Percentiles rank a stretch among this genome's conserved stretches.
These are phyloP conservation scores for Poliocrania exsul DNA, from an alignment of 2,797 vertebrate genomes.

Conservation along the genomic window DNA sequence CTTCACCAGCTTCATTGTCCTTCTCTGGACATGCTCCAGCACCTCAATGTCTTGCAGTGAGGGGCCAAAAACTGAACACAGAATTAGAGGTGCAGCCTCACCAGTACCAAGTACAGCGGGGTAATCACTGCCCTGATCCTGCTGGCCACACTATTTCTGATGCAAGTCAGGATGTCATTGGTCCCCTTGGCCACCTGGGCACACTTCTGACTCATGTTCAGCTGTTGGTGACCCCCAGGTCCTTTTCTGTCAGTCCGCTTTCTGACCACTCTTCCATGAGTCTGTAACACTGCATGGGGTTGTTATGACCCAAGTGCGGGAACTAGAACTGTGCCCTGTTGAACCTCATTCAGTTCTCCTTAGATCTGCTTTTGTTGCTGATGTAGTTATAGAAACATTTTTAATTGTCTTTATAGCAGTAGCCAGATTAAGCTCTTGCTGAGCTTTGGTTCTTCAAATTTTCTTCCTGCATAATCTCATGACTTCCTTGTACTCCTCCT, in stretches of 20 bases:
- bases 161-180: fast-evolving
- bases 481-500: background rate
- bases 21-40: background rate
- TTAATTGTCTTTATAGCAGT: background rate
- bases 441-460: background rate
- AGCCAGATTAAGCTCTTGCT: background rate
- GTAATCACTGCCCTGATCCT: background rate
- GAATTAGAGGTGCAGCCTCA: fast-evolving
- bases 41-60: background rate
- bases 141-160: background rate
- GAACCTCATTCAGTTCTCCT: background rate
- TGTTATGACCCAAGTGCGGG: background rate
- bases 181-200: background rate
- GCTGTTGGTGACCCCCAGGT: no score
- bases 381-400: background rate
- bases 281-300: background rate
- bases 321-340: background rate
- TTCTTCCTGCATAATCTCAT: background rate
- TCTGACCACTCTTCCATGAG: background rate
- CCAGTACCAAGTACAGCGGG: fast-evolving
- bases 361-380: background rate
- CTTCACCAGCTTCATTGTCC: background rate
- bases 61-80: no score
- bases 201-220: background rate
- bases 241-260: background rate